Evolutionary conservation across 2,888 invertebrate species (phyloP), one percentile per base, ranked within the genome.

Genomic region (Tachystola acroxantha): DNA sequence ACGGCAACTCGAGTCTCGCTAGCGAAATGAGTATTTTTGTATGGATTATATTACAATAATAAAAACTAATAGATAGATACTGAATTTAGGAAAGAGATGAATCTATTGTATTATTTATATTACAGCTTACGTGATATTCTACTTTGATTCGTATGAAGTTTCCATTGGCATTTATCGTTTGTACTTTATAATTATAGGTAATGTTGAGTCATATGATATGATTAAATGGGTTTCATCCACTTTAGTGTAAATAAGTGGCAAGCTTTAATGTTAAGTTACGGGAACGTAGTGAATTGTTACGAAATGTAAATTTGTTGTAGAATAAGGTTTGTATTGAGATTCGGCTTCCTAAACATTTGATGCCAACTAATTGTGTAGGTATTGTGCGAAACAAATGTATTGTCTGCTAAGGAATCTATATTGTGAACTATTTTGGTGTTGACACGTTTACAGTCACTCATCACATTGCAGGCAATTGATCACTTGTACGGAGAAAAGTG

Each of bases 231-330:
- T 57, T 57, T 52, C 40, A 43, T 48, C 42, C 45, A 49, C 43
- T 53, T 47, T 46, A 29, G 45, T 57, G 52, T 67, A 64, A 65
- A 64, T 66, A 71, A 59, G 59, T 64, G 64, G 64, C 70, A 77
- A 84, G 82, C 80, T 82, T 84, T 82, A 82, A 82, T 54, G 50
- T 64, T 78, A 79, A 80, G 65, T 66, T 63, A 66, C 60, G 52
- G 60, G 60, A 64, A 67, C 61, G 62, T 76, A 78, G 69, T 55
- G 50, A 70, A 67, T 74, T 81, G 81, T 84, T 84, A 72, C 64
- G 45, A 57, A 66, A 50, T 77, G 75, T 78, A 77, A 70, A 73
- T 74, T 82, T 76, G 78, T 81, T 80, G 61, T 79, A 73, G 69
- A 50, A 45, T 73, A 72, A 69, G 66, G 40, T 49, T 48, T 50